Percentiles rank a stretch among this genome's conserved stretches.
phyloP scores from a whole-genome alignment of 2,797 vertebrate genomes.

The Stomatorhinus walkeri region DNA sequence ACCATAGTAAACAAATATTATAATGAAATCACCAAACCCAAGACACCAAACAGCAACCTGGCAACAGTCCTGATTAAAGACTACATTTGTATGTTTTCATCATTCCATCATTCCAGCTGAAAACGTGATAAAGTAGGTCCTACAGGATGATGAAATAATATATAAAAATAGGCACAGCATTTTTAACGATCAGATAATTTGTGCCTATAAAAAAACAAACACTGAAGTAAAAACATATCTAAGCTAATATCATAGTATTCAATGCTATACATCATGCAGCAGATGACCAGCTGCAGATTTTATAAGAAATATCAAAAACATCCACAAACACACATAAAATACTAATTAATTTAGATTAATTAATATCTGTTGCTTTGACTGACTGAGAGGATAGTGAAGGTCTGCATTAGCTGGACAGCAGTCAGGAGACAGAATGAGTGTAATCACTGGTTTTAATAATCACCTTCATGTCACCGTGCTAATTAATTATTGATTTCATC shows the following conservation, averaged over 20 bases:
- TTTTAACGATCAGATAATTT: not conserved
- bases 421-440: not conserved
- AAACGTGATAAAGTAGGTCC: not conserved
- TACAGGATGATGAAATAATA: not conserved
- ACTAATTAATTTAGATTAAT: not conserved
- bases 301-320: not conserved
- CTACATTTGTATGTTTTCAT: not conserved
- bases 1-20: not conserved
- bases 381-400: not conserved
- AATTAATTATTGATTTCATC: slow-evolving; percentile 40
- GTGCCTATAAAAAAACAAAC: not conserved
- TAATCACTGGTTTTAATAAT: not conserved
- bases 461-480: not conserved
- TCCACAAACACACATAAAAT: not conserved
- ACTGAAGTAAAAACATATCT: not conserved
- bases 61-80: not conserved
- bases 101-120: not conserved
- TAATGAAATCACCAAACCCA: not conserved
- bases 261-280: not conserved
- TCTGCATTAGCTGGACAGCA: not conserved
- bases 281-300: not conserved
- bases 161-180: not conserved
- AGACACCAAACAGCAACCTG: not conserved
- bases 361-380: not conserved
- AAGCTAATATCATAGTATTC: too few relatives aligned